phyloP scores from a whole-genome alignment of 2,888 invertebrate genomes.

The Pecten maximus region DNA sequence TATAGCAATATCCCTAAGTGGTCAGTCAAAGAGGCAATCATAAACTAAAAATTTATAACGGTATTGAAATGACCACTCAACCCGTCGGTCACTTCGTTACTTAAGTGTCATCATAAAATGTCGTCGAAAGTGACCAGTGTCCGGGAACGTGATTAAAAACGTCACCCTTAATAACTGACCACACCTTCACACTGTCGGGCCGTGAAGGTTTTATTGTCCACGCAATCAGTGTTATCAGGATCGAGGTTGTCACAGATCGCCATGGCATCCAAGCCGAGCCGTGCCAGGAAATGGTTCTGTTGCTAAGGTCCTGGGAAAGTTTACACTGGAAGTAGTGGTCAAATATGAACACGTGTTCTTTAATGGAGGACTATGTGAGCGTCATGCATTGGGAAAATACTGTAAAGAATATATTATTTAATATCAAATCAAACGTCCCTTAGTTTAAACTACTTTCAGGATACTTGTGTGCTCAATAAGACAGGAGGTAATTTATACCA shows the following conservation, averaged over 20 bases:
- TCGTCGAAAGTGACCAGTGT: conserved; percentile 22
- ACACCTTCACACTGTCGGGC: not conserved
- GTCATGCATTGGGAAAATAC: no score
- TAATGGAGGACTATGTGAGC: no score
- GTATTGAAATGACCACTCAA: conserved; percentile 28
- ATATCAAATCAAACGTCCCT: no score
- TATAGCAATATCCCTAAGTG: not conserved
- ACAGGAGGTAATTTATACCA: no score
- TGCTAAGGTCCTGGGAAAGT: not conserved
- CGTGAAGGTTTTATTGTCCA: not conserved
- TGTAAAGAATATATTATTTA: no score
- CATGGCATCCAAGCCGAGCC: not conserved
- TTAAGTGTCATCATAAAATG: conserved; percentile 21
- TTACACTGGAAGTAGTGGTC: not conserved
- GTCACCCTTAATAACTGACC: not conserved
- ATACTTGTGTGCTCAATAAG: no score
- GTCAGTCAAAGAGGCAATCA: not conserved
- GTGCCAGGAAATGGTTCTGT: not conserved
- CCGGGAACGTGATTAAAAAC: conserved; percentile 17
- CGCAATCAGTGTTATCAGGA: not conserved
- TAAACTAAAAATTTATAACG: conserved; percentile 30
- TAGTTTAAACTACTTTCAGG: no score
- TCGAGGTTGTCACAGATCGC: not conserved
- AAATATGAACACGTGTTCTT: no score
- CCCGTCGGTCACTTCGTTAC: conserved; percentile 4